Percentiles rank a stretch among this genome's conserved stretches.
phyloP scores from a whole-genome alignment of 2,113 vertebrate species.

The Hydrochoerus hydrochaeris region DNA sequence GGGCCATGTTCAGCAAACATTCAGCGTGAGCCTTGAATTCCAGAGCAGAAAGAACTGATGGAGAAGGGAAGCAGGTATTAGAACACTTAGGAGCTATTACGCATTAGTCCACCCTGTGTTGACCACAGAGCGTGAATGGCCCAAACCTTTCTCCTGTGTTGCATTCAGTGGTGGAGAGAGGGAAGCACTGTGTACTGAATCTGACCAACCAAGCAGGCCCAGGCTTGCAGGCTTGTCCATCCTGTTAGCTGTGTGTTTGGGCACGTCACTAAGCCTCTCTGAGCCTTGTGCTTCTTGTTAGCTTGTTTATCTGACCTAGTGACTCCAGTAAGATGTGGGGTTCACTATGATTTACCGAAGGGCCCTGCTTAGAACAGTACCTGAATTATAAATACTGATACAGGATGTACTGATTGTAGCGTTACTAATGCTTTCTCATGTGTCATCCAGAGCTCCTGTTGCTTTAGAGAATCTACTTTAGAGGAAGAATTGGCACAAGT shows the following conservation, averaged over 20 bases:
- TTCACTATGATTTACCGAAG: background rate
- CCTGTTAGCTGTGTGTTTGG: background rate
- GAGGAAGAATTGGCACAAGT: background rate
- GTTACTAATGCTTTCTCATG: background rate
- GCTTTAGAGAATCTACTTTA: background rate
- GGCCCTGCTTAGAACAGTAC: background rate
- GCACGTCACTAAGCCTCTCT: background rate
- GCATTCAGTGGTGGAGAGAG: background rate
- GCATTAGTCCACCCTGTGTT: background rate
- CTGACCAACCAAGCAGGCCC: background rate
- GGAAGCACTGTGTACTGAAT: background rate
- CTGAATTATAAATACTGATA: background rate
- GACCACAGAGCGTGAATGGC: accelerated
- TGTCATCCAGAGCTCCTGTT: background rate
- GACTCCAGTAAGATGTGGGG: background rate
- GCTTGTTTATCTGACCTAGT: background rate
- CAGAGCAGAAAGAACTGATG: background rate
- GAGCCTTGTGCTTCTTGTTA: background rate
- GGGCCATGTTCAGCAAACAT: background rate
- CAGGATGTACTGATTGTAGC: too few relatives aligned
- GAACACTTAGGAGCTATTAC: background rate
- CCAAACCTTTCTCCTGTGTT: background rate
- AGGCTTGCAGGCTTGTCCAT: background rate
- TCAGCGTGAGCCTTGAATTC: background rate
- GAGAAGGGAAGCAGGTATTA: background rate